These are phyloP conservation scores for Podarcis muralis DNA, from an alignment of 2,113 vertebrate species.

Conservation along the genomic window DNA sequence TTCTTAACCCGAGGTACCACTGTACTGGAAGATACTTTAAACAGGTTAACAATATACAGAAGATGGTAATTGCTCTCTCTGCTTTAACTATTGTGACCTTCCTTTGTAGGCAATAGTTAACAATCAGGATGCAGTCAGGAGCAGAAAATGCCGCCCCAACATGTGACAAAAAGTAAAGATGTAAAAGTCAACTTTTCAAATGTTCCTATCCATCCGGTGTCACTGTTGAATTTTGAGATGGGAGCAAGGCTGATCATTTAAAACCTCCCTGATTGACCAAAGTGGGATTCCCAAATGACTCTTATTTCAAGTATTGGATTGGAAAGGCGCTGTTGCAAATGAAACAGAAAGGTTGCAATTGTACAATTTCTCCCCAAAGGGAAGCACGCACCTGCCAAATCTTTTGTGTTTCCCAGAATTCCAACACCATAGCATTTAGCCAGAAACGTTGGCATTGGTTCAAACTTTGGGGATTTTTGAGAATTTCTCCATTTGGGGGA, in stretches of 20 bases:
- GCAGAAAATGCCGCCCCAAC: background rate
- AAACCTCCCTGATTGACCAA: background rate
- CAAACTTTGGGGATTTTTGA: background rate
- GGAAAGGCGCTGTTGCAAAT: background rate
- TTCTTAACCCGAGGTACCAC: no score
- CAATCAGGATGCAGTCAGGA: conserved; percentile 3
- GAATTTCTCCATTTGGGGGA: no score
- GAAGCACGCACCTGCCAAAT: background rate
- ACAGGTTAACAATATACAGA: background rate
- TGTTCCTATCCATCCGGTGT: no score
- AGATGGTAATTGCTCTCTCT: background rate
- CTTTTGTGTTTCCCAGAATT: background rate
- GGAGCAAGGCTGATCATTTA: background rate
- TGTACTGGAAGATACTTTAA: background rate
- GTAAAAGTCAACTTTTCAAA: background rate
- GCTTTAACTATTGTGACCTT: background rate
- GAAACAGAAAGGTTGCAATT: background rate
- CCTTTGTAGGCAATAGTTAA: background rate
- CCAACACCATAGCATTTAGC: background rate
- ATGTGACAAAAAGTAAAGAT: background rate
- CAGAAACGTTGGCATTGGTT: background rate
- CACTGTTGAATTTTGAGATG: background rate
- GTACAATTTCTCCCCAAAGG: background rate
- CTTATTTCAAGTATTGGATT: background rate
- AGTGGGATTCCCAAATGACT: background rate